Percentiles rank a stretch among this genome's conserved stretches.
phyloP scores from a whole-genome alignment of 2,113 vertebrate genomes.

The Cygnus atratus region DNA sequence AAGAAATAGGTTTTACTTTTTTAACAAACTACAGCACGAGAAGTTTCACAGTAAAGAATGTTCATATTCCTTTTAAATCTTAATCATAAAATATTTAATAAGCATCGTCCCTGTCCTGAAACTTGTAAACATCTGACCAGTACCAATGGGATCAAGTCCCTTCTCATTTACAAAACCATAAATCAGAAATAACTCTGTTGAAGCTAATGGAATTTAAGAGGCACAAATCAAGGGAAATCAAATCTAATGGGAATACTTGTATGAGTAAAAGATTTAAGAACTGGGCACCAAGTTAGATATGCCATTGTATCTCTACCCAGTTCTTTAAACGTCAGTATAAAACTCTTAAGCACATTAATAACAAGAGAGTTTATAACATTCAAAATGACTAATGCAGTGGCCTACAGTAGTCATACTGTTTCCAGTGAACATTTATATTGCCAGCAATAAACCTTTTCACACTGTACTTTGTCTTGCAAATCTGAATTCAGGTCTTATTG shows the following conservation, averaged over 20 bases:
- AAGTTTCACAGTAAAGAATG: background rate
- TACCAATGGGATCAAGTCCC: background rate
- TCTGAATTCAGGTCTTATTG: background rate
- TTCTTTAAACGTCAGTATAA: conserved; percentile 46
- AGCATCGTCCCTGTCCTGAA: background rate
- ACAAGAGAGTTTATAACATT: conserved; percentile 10
- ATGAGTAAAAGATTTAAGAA: conserved; percentile 8
- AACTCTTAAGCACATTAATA: conserved; percentile 24
- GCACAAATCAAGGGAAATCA: conserved; percentile 4
- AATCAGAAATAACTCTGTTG: conserved; percentile 20
- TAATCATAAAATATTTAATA: background rate
- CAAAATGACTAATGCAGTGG: background rate
- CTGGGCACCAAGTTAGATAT: background rate
- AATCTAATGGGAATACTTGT: background rate
- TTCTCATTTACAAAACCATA: conserved; percentile 8
- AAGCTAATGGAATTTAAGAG: conserved; percentile 39
- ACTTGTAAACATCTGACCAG: background rate
- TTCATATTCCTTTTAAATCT: conserved; percentile 21
- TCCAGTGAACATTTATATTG: conserved; percentile 33
- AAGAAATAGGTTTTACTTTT: conserved; percentile 33
- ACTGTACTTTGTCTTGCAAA: conserved; percentile 30
- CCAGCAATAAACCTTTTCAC: conserved; percentile 37
- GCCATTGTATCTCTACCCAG: background rate
- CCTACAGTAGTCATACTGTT: conserved; percentile 13
- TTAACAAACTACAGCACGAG: conserved; percentile 30